These are phyloP conservation scores for Polydrusus cervinus DNA, from an alignment of 2,888 invertebrate species.

Conservation along the genomic window DNA sequence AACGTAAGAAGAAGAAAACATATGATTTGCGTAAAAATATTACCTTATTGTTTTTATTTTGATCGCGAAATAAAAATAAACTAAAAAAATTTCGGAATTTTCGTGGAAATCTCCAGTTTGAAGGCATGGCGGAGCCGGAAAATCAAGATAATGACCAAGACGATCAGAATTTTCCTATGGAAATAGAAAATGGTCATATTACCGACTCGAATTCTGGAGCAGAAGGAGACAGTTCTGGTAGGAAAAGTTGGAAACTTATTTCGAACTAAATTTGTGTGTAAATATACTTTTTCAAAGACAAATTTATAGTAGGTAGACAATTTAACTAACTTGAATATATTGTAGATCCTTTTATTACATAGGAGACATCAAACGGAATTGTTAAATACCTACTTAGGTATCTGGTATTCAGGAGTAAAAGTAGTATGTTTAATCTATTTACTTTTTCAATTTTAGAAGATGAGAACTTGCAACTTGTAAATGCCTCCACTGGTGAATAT, in stretches of 20 bases:
- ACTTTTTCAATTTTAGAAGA: conserved; percentile 53
- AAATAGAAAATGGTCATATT: conserved; percentile 65
- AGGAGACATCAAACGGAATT: no score
- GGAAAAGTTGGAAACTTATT: neutral
- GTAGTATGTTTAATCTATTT: no score
- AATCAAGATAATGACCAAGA: conserved; percentile 58
- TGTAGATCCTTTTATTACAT: no score
- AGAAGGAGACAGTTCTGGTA: conserved; percentile 58
- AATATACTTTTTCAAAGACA: no score
- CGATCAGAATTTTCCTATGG: conserved; percentile 55
- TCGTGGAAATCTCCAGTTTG: neutral
- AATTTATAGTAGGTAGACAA: no score
- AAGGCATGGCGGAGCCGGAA: conserved; percentile 57
- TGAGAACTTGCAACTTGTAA: conserved; percentile 57
- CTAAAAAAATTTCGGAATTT: conserved; percentile 4
- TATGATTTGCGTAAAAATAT: conserved; percentile 19
- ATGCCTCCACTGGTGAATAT: conserved; percentile 61
- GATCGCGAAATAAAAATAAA: conserved; percentile 23
- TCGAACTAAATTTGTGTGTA: no score
- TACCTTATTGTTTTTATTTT: conserved; percentile 10
- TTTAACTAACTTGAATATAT: no score
- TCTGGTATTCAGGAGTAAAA: no score
- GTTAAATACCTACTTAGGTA: no score
- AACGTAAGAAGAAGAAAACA: neutral
- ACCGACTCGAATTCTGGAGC: conserved; percentile 56